phyloP scores from a whole-genome alignment of 2,888 invertebrate species.

The Galerucella nymphaeae region DNA sequence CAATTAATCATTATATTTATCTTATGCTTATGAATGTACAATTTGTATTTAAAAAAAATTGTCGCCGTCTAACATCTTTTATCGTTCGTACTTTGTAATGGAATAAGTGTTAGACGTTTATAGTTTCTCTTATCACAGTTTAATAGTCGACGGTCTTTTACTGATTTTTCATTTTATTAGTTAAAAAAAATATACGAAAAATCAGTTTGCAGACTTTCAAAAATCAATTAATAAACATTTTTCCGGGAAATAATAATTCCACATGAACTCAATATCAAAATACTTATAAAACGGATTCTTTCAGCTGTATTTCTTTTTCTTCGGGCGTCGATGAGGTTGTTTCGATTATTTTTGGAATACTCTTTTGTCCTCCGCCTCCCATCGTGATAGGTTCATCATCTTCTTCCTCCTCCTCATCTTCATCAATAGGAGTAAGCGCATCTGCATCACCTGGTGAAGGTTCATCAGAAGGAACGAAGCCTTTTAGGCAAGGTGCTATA shows the following conservation, averaged over 20 bases:
- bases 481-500: slow-evolving; percentile 79
- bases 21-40: too few relatives aligned
- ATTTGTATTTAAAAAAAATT: not conserved
- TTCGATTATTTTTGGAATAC: slow-evolving; percentile 80
- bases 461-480: slow-evolving; percentile 66
- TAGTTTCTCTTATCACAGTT: slow-evolving; percentile 5
- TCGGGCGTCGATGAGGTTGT: slow-evolving; percentile 74
- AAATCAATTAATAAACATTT: slow-evolving; percentile 20
- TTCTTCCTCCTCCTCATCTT: slow-evolving; percentile 82
- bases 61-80: not conserved
- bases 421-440: slow-evolving; percentile 84
- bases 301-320: slow-evolving; percentile 72
- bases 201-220: slow-evolving; percentile 9
- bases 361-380: slow-evolving; percentile 59
- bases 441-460: slow-evolving; percentile 65
- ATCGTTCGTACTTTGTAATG: not conserved
- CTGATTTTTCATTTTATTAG: slow-evolving; percentile 2
- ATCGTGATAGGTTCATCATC: slow-evolving; percentile 78
- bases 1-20: too few relatives aligned
- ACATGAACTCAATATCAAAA: slow-evolving; percentile 17
- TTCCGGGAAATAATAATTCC: slow-evolving; percentile 8
- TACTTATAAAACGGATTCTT: slow-evolving; percentile 78
- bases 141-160: not conserved
- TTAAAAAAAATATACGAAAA: slow-evolving; percentile 2
- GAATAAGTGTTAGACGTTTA: not conserved